These are phyloP conservation scores for Puffinus mauretanicus DNA, from an alignment of 2,113 vertebrate genomes.

Conservation along the genomic window DNA sequence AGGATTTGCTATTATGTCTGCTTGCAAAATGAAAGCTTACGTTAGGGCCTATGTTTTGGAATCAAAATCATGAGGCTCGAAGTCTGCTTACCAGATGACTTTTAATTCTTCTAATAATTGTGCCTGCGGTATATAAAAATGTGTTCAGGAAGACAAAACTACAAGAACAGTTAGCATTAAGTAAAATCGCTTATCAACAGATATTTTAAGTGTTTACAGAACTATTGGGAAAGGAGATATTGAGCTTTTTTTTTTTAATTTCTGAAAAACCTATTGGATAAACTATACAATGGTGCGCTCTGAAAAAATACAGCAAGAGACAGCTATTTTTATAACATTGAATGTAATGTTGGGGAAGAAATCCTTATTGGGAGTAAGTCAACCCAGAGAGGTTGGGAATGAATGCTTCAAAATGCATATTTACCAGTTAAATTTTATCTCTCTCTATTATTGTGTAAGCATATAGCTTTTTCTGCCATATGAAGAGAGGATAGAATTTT, in stretches of 20 bases:
- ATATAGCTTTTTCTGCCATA: background rate
- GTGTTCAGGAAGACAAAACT: background rate
- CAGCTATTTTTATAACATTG: background rate
- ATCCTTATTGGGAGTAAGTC: background rate
- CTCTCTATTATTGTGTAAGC: background rate
- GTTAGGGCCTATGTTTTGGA: background rate
- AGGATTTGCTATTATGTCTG: background rate
- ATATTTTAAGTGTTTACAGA: conserved; percentile 29
- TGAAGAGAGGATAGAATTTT: background rate
- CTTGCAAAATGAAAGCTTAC: background rate
- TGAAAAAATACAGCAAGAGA: conserved; percentile 15
- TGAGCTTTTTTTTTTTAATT: background rate
- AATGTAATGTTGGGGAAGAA: background rate
- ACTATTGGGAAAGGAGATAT: background rate
- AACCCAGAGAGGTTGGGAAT: conserved; percentile 31
- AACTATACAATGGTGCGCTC: background rate
- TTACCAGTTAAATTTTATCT: background rate
- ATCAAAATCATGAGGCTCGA: background rate
- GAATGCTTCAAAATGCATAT: conserved; percentile 32
- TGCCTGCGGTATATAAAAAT: background rate
- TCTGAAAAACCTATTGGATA: background rate
- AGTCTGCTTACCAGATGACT: background rate
- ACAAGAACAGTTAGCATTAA: background rate
- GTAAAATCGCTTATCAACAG: background rate
- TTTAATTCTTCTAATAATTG: background rate